Evolutionary conservation across 2,113 vertebrate genomes (phyloP), one percentile per base, ranked within the genome.

Genomic region (Typhlomys cinereus): DNA sequence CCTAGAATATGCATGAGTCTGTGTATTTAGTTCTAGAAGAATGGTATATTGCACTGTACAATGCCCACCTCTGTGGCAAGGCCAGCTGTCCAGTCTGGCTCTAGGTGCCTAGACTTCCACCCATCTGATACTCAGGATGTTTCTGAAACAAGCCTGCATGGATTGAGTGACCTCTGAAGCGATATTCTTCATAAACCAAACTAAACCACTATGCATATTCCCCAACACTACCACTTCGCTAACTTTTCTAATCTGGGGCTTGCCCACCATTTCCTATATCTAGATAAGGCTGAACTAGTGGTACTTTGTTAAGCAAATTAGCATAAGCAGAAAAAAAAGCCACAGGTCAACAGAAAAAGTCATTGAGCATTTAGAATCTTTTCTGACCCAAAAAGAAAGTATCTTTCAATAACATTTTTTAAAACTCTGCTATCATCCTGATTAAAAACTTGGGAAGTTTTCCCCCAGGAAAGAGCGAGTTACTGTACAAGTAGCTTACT

Each of bases 341-440:
- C 25, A 59, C 0, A 69, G 25, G 44, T 90, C 70, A 88, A 7
- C 36, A 92, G 79, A 78, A 92, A 93, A 92, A 82, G n/a, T 73
- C 52, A 70, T 52, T 93, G 61, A 61, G 34, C 85, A 75, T 84
- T 90, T 92, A 92, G 62, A 82, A 83, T 92, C 78, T 90, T 85
- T 79, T 78, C 59, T 54, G 9, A 92, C 21, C n/a, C 89, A 36
- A 36, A 80, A 84, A 41, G 14, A 54, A 67, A 69, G 21, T 62
- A 74, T 23, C 25, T 41, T 82, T 88, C 59, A 46, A n/a, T 44
- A 71, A 27, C 20, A 14, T 75, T 85, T 31, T 73, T 74, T 59
- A 23, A 46, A 70, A 52, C 20, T 61, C 21, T 90, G n/a, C 23
- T 90, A 27, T 66, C 50, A 85, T 1, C 92, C 20, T 70, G 64